Conservation (phyloP, 2,888 invertebrate species). For the Phymatocera aterrima region DNA sequence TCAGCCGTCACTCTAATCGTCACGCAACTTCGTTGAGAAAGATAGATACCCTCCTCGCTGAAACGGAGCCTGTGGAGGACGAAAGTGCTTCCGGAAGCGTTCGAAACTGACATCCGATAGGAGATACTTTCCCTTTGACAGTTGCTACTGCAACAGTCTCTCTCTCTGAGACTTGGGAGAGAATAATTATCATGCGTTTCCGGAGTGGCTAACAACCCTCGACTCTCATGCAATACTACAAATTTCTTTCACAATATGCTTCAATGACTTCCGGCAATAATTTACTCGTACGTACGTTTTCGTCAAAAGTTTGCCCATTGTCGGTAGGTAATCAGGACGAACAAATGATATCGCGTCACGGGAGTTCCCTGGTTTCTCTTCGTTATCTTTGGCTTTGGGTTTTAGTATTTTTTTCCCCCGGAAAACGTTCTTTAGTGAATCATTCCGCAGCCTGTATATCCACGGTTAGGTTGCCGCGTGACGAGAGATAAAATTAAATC, state of each 20-base stretch:
- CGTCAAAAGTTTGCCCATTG: not conserved
- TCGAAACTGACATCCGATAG: constrained; percentile 14
- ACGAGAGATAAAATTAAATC: not conserved
- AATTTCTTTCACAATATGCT: not conserved
- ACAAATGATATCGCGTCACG: not conserved
- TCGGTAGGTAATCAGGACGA: not conserved
- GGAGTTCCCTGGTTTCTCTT: not conserved
- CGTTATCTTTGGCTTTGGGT: not conserved
- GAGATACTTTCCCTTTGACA: constrained; percentile 32
- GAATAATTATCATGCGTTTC: not conserved
- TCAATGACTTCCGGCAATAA: not conserved
- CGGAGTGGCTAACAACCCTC: not conserved
- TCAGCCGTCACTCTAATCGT: not conserved
- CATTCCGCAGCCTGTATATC: not conserved
- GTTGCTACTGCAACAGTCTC: not conserved
- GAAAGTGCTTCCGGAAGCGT: constrained; percentile 27
- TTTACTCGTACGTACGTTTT: too few relatives aligned
- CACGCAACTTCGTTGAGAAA: not conserved
- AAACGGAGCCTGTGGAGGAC: constrained; percentile 1
- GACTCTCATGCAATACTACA: not conserved
- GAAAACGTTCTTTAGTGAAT: not conserved
- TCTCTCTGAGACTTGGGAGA: not conserved
- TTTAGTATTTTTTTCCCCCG: not conserved
- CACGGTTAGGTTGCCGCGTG: not conserved
- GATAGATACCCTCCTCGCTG: not conserved